Conservation (phyloP, 2,113 vertebrate species). For the Chitala chitala region DNA sequence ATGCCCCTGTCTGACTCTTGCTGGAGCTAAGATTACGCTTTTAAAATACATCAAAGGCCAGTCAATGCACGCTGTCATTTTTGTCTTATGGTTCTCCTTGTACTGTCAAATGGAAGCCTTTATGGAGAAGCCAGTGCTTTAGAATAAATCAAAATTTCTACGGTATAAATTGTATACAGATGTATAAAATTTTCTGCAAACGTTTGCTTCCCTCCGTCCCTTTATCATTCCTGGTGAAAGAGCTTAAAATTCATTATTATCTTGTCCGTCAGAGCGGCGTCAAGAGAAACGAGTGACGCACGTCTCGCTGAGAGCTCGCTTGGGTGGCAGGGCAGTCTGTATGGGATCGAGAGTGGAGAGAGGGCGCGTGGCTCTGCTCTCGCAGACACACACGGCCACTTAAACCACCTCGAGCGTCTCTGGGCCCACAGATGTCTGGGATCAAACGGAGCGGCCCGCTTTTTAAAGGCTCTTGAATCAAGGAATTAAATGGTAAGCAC, state of each 20-base stretch:
- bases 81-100: neutral
- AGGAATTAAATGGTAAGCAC: neutral
- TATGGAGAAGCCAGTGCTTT: neutral
- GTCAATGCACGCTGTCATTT: slow-evolving; percentile 18
- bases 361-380: neutral
- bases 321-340: neutral
- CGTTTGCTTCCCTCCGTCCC: neutral
- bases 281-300: neutral
- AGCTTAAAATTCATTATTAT: neutral
- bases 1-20: neutral
- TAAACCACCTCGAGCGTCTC: neutral
- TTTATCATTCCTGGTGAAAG: neutral
- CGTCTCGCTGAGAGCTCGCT: neutral
- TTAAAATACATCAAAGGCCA: slow-evolving; percentile 26
- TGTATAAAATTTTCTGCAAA: neutral
- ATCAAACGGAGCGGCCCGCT: neutral
- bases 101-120: slow-evolving; percentile 24
- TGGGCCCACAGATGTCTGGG: neutral
- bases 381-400: neutral
- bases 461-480: neutral
- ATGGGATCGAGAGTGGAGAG: neutral
- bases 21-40: slow-evolving; percentile 3
- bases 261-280: neutral
- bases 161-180: neutral
- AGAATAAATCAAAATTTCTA: slow-evolving; percentile 22